These are phyloP conservation scores for Sakesphorus luctuosus DNA, from an alignment of 2,113 vertebrate genomes.

Conservation along the genomic window DNA sequence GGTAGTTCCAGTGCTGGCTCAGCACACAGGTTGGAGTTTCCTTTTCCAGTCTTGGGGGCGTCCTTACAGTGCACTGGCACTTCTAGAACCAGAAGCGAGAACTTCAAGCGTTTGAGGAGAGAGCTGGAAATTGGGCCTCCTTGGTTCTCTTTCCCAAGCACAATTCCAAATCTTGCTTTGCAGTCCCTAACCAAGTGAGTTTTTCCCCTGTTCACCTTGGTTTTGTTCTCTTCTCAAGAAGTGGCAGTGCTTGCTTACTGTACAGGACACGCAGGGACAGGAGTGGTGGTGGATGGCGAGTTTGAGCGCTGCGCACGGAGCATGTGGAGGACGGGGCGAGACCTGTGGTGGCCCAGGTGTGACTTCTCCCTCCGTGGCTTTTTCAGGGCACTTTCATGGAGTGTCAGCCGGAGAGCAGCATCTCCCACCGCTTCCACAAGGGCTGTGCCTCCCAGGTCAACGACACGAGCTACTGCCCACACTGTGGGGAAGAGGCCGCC, in stretches of 20 bases:
- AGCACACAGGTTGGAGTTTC: neutral
- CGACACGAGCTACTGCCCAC: constrained; percentile 90
- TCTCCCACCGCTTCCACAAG: constrained; percentile 95
- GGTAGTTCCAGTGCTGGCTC: neutral
- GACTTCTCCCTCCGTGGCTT: constrained; percentile 65
- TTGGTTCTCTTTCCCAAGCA: constrained; percentile 36
- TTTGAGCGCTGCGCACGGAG: neutral
- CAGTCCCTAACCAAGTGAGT: constrained; percentile 34
- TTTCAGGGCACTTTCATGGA: constrained; percentile 94
- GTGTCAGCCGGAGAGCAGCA: constrained; percentile 92
- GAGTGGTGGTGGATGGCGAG: constrained; percentile 19
- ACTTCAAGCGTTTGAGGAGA: constrained; percentile 15
- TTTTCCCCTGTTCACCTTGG: constrained; percentile 16
- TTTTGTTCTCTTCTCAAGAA: constrained; percentile 53
- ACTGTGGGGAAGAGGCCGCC: constrained; percentile 92
- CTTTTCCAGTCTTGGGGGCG: neutral
- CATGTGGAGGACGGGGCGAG: neutral
- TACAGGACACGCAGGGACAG: constrained; percentile 26
- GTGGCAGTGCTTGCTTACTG: constrained; percentile 64
- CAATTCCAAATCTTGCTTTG: constrained; percentile 24
- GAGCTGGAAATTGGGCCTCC: constrained; percentile 19
- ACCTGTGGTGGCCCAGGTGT: rapidly evolving
- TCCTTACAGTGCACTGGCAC: constrained; percentile 60
- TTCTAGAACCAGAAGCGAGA: constrained; percentile 24
- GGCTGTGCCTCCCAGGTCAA: constrained; percentile 90